Evolutionary conservation across 2,888 invertebrate species (phyloP).

Genomic region (Stenodema calcarata): DNA sequence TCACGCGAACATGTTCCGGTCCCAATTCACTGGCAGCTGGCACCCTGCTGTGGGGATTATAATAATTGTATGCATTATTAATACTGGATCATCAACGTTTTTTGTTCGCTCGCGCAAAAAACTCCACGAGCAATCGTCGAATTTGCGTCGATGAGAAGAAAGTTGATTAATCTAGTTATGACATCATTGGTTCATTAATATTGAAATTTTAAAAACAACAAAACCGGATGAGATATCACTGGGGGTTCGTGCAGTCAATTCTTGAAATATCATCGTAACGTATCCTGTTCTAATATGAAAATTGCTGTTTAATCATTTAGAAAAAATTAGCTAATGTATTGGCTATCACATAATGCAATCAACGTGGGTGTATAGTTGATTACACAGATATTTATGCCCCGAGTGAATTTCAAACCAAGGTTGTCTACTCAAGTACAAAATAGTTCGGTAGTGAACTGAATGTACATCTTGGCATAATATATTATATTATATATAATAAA

Average conservation of each 20-base stretch:
- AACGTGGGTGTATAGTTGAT: too few relatives aligned
- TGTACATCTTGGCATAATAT: too few relatives aligned
- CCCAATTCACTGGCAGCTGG: background rate
- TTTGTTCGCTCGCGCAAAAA: background rate
- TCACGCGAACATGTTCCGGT: background rate
- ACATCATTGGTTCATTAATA: background rate
- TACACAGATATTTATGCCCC: too few relatives aligned
- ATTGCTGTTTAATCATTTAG: background rate
- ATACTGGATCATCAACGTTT: constrained; percentile 5
- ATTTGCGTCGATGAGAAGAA: background rate
- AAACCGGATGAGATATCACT: background rate
- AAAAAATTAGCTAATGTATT: too few relatives aligned
- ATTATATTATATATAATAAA: too few relatives aligned
- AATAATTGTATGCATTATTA: constrained; percentile 26
- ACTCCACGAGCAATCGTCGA: background rate
- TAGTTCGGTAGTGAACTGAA: too few relatives aligned
- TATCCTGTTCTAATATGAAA: background rate
- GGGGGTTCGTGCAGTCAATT: background rate
- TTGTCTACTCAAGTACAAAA: too few relatives aligned
- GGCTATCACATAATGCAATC: too few relatives aligned
- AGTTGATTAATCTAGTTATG: background rate
- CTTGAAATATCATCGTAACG: background rate
- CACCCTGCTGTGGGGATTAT: constrained; percentile 6
- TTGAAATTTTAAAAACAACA: background rate
- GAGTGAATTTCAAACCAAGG: too few relatives aligned